These are phyloP conservation scores for Montipora capricornis DNA, from an alignment of 64 coral and sea anemone species.

Conservation along the genomic window DNA sequence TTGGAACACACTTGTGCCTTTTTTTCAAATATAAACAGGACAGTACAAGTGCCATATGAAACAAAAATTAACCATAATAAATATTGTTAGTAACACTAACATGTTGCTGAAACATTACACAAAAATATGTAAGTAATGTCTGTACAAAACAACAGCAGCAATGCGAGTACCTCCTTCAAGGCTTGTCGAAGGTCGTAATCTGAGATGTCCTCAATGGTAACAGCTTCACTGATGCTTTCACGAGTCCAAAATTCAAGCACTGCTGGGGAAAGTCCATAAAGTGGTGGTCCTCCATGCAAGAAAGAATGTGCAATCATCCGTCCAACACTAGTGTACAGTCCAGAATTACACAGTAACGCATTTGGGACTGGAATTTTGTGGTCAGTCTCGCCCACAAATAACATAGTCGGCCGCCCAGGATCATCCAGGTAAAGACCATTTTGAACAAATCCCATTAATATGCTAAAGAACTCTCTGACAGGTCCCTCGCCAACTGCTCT, in stretches of 20 bases:
- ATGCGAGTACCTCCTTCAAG: conserved; percentile 16
- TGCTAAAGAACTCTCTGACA: conserved; percentile 53
- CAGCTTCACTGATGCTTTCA: conserved; percentile 31
- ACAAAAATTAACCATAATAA: not conserved
- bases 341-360: conserved; percentile 31
- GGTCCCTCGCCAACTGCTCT: conserved; percentile 54
- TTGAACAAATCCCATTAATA: conserved; percentile 53
- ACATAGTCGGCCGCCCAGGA: conserved; percentile 10
- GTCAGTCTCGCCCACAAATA: conserved; percentile 41
- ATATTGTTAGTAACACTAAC: not conserved
- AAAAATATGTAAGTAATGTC: not conserved
- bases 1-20: not conserved
- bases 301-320: conserved; percentile 59
- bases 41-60: not conserved
- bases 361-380: conserved; percentile 60
- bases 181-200: conserved; percentile 30
- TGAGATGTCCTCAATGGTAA: conserved; percentile 23
- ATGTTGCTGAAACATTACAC: too few relatives aligned
- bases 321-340: conserved; percentile 44
- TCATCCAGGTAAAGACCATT: conserved; percentile 29
- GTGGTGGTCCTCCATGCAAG: conserved; percentile 39
- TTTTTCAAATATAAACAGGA: too few relatives aligned
- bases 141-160: too few relatives aligned
- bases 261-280: conserved; percentile 53
- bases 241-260: conserved; percentile 40